Base-by-base conservation (phyloP, 2,888 invertebrate species). In the Congeria kusceri region DNA sequence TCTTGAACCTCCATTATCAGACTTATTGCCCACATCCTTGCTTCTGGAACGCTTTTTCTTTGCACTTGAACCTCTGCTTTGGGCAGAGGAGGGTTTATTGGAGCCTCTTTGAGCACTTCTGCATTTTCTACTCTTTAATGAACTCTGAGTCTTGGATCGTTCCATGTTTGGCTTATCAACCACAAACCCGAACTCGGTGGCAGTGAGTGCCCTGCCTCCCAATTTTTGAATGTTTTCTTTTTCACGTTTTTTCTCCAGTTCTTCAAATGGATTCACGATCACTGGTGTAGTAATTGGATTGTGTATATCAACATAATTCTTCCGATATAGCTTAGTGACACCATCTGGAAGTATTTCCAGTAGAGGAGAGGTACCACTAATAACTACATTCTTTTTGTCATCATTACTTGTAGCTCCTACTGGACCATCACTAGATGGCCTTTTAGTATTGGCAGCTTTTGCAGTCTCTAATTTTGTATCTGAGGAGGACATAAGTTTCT, bases 241-340 rank as follows among this genome's bases (percentile, higher is more conserved):
- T 57, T 77, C 74, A 28, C 80, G 68, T 29, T 82, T 79, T 32
- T 81, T 69, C 61, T 85, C 80, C 59, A 88, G 80, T 66, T 89
- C 86, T 77, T 89, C 91, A 86, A 88, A 91, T 28, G 91, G 91
- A 80, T 91, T 89, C 2, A 89, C 89, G 66, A 91, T 91, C 11
- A 91, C 79, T 9, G 90, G 91, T 4, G 90, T 89, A 9, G 83
- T 79, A 13, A 77, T 49, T 15, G 68, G 57, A 15, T 68, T 65
- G 56, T 62, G 29, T 15, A 69, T 39, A 49, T 82, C 83, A 25
- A 82, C 29, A 59, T 77, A 77, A 18, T 71, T 71, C 29, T 68
- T 69, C 64, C 61, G 75, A 46, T 64, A 61, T 53, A 82, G 58
- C 57, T 84, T 79, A 39, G 83, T 79, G 18, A 84, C 77, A 61